phyloP scores from a whole-genome alignment of 2,113 vertebrate genomes.

The Chlamydotis undulata region DNA sequence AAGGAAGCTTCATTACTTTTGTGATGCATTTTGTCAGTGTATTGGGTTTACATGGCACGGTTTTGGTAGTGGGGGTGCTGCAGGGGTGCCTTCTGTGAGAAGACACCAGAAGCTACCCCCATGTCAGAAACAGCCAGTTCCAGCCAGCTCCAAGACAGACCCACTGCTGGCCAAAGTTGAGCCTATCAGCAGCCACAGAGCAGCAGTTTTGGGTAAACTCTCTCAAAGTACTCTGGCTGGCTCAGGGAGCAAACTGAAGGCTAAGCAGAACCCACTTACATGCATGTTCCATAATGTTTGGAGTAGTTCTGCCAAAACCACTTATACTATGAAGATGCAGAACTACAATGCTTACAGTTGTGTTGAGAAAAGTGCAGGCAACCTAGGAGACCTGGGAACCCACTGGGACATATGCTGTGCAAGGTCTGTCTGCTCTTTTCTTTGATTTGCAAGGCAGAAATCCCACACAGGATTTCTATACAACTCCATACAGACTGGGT shows the following conservation, averaged over 20 bases:
- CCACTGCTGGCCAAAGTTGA: no score
- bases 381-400: not conserved
- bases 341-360: not conserved
- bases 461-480: not conserved
- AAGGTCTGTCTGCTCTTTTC: not conserved
- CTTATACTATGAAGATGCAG: not conserved
- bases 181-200: not conserved
- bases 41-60: fast-evolving
- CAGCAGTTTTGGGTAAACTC: not conserved
- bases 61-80: not conserved
- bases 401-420: not conserved
- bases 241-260: not conserved
- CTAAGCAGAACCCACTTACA: not conserved
- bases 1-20: not conserved
- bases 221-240: not conserved
- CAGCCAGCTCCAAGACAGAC: no score
- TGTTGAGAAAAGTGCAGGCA: not conserved
- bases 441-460: not conserved
- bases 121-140: no score
- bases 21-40: not conserved
- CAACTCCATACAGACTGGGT: not conserved
- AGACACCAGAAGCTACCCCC: no score
- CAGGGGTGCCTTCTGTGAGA: no score
- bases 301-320: not conserved
- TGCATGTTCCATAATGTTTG: not conserved